phyloP scores from a whole-genome alignment of 2,888 invertebrate species.

The Halictus quadricinctus region DNA sequence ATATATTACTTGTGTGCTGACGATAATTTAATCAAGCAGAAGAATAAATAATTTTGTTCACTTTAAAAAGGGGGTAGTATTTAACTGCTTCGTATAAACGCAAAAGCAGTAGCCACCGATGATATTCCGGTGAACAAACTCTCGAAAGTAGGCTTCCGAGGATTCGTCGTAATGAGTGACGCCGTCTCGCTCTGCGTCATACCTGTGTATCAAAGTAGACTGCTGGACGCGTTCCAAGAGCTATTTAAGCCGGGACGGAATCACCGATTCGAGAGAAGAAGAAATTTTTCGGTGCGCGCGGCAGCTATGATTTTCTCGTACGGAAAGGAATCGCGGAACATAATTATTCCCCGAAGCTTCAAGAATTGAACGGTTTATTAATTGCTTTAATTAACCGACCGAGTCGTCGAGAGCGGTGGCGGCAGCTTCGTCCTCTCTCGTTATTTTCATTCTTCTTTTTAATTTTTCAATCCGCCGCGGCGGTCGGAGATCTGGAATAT shows the following conservation, averaged over 20 bases:
- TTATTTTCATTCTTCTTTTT: background rate
- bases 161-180: slow-evolving; percentile 10
- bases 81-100: background rate
- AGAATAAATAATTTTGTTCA: too few relatives aligned
- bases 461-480: background rate
- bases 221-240: background rate
- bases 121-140: background rate
- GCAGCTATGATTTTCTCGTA: background rate
- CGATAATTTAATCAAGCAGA: too few relatives aligned
- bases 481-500: background rate
- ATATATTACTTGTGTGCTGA: too few relatives aligned
- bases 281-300: background rate
- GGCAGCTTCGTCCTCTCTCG: background rate
- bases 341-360: background rate
- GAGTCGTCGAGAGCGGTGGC: background rate
- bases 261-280: slow-evolving; percentile 12
- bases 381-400: background rate
- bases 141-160: background rate
- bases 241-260: slow-evolving; percentile 5
- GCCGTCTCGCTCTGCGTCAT: background rate
- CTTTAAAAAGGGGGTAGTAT: background rate
- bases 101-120: background rate
- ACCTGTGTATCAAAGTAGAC: slow-evolving; percentile 13
- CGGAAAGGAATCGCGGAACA: background rate
- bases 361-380: background rate